A percentile compares a stretch with the other conserved stretches of the same genome.
Conservation (phyloP, 2,888 invertebrate genomes). For the Melieria picta region DNA sequence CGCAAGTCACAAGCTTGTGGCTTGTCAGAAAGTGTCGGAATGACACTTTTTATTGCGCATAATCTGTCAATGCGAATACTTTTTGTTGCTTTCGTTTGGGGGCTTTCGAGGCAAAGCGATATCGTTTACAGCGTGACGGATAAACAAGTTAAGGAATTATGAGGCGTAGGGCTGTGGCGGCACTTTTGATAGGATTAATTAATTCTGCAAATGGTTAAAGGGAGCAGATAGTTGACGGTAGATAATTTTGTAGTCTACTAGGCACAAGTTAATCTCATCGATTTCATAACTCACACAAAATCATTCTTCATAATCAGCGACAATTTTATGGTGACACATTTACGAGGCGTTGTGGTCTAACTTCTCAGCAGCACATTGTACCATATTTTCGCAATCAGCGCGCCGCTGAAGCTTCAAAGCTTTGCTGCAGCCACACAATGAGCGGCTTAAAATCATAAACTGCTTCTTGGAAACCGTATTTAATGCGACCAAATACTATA, state of each 20-base stretch:
- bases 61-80: conserved; percentile 25
- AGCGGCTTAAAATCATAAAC: not conserved
- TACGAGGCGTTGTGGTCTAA: not conserved
- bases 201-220: no score
- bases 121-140: no score
- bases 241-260: no score
- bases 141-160: no score
- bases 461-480: not conserved
- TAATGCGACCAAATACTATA: not conserved
- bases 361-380: not conserved
- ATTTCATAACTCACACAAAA: no score
- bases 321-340: conserved; percentile 15
- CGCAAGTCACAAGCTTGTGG: conserved; percentile 37
- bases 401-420: conserved; percentile 1
- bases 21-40: conserved; percentile 49
- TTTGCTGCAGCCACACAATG: not conserved
- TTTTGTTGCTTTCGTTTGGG: no score
- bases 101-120: no score
- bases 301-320: not conserved
- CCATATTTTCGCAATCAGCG: no score
- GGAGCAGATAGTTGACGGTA: no score
- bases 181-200: no score
- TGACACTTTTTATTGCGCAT: conserved; percentile 48
- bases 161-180: no score
- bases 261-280: no score